Conservation (phyloP, 1,140 invertebrate species). For the Lepidurus arcticus region DNA sequence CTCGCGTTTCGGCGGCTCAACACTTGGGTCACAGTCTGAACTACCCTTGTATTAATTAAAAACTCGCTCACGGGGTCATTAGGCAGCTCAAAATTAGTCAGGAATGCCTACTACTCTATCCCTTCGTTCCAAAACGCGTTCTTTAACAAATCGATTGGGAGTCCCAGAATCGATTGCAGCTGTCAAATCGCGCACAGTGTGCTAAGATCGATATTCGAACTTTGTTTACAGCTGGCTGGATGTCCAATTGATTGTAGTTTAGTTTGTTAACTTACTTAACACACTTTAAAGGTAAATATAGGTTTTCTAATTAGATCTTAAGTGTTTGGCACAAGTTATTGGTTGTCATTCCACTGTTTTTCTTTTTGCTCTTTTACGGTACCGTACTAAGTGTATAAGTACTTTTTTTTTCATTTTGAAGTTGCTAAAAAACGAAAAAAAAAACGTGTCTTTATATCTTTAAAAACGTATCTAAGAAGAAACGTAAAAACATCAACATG, state of each 20-base stretch:
- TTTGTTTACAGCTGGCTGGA: background rate
- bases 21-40: background rate
- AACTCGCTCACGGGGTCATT: conserved; percentile 17
- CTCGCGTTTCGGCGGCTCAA: background rate
- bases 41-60: background rate
- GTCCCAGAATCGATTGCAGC: background rate
- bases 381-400: too few species aligned
- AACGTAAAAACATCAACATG: too few species aligned
- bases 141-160: background rate
- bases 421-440: too few species aligned
- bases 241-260: background rate
- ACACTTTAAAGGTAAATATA: too few species aligned
- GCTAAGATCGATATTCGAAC: background rate
- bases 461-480: too few species aligned
- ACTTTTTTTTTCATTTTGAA: too few species aligned
- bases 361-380: too few species aligned
- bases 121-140: conserved; percentile 14
- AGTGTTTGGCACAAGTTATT: too few species aligned
- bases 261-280: too few species aligned
- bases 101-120: conserved; percentile 14
- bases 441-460: too few species aligned
- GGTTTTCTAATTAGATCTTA: too few species aligned
- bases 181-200: background rate
- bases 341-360: too few species aligned
- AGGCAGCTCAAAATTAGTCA: conserved; percentile 19